Evolutionary conservation across 2,113 vertebrate species (phyloP).

Genomic region (Loxodonta africana): DNA sequence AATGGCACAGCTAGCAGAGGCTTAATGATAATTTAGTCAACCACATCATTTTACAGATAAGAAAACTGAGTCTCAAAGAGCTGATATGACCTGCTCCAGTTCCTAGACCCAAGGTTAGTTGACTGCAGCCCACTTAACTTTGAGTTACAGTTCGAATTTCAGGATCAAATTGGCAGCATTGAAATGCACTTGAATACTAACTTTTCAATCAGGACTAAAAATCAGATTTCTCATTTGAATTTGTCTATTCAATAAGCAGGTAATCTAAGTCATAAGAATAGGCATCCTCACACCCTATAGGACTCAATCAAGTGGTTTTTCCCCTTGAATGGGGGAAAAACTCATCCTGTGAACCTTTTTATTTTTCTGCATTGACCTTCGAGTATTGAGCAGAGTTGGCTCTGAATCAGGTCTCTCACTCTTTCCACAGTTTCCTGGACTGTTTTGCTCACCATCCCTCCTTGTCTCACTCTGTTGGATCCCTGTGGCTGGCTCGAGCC

Average conservation of each 20-base stretch:
- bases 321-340: neutral
- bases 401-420: neutral
- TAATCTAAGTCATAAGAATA: neutral
- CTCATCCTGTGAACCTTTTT: neutral
- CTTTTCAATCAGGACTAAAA: conserved; percentile 2
- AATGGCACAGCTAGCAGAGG: neutral
- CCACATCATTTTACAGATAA: conserved; percentile 8
- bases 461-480: neutral
- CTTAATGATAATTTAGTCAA: neutral
- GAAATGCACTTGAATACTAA: conserved; percentile 13
- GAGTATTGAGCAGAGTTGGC: neutral
- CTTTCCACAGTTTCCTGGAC: neutral
- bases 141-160: neutral
- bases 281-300: neutral
- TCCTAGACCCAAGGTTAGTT: neutral
- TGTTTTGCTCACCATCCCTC: neutral
- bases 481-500: neutral
- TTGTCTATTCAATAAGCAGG: neutral
- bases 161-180: conserved; percentile 2
- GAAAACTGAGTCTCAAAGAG: neutral
- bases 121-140: neutral
- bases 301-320: conserved; percentile 2
- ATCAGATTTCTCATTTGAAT: conserved; percentile 35
- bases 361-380: neutral
- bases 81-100: neutral